Conservation (phyloP, 1,140 invertebrate species). For the Drosophila auraria region DNA sequence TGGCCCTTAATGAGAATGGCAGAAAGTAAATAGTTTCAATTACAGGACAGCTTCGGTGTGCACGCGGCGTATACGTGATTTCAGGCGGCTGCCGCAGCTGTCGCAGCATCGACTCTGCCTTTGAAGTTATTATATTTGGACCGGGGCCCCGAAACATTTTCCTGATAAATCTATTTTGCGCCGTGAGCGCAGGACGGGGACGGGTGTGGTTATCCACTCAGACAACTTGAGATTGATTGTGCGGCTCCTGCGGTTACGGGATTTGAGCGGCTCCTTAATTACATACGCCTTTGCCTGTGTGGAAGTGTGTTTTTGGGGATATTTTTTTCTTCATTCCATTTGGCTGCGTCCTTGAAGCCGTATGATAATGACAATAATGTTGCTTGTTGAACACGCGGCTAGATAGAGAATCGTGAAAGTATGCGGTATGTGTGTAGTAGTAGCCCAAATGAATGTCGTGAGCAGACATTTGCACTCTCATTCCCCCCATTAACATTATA, state of each 20-base stretch:
- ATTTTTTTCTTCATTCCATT: conserved; percentile 22
- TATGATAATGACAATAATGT: conserved; percentile 69
- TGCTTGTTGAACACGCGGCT: conserved; percentile 49
- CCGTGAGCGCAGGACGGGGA: background rate
- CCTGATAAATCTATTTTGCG: conserved; percentile 58
- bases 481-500: conserved; percentile 46
- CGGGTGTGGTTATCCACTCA: conserved; percentile 17
- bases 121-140: conserved; percentile 37
- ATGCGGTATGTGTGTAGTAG: conserved; percentile 8
- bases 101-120: conserved; percentile 19
- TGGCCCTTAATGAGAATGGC: conserved; percentile 75
- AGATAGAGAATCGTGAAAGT: conserved; percentile 20
- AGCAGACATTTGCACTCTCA: conserved; percentile 58
- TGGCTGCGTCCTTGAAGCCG: conserved; percentile 36
- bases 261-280: conserved; percentile 61
- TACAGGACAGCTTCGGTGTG: conserved; percentile 57
- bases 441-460: conserved; percentile 69
- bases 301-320: background rate
- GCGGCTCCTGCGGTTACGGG: conserved; percentile 47
- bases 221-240: conserved; percentile 71
- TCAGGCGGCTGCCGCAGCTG: conserved; percentile 43
- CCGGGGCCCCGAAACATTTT: conserved; percentile 20
- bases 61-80: conserved; percentile 69
- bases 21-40: conserved; percentile 80
- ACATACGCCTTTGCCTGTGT: conserved; percentile 9